These are phyloP conservation scores for Prosapia bicincta DNA, from an alignment of 2,888 invertebrate species.

Conservation along the genomic window DNA sequence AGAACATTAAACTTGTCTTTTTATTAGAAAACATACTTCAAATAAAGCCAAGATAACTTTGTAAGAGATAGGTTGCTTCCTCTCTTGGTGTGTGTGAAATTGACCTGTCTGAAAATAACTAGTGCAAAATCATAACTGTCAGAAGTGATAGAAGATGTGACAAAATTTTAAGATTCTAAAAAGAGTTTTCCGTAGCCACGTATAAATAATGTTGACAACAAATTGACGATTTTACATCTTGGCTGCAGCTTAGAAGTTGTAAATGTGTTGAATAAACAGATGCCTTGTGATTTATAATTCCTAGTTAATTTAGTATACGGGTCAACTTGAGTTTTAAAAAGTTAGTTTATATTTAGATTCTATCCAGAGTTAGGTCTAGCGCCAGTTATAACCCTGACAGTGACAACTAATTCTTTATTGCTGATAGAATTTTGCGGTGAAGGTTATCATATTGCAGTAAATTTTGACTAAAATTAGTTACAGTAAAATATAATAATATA, in stretches of 20 bases:
- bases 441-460: too few relatives aligned
- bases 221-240: neutral
- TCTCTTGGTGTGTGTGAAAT: neutral
- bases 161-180: neutral
- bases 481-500: too few relatives aligned
- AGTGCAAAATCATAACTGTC: neutral
- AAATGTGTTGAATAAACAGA: neutral
- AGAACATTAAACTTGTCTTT: neutral
- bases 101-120: neutral
- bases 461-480: too few relatives aligned
- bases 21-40: neutral
- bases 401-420: too few relatives aligned
- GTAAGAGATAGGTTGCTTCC: too few relatives aligned
- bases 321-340: neutral
- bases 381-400: neutral
- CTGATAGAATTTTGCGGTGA: too few relatives aligned
- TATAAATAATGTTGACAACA: neutral
- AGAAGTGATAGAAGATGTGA: neutral
- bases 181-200: neutral
- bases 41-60: neutral
- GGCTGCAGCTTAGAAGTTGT: neutral
- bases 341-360: neutral
- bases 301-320: neutral
- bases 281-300: neutral
- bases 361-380: too few relatives aligned